Evolutionary conservation across 2,888 invertebrate genomes (phyloP), one percentile per base, ranked within the genome.

Genomic region (Chymomyza amoena): DNA sequence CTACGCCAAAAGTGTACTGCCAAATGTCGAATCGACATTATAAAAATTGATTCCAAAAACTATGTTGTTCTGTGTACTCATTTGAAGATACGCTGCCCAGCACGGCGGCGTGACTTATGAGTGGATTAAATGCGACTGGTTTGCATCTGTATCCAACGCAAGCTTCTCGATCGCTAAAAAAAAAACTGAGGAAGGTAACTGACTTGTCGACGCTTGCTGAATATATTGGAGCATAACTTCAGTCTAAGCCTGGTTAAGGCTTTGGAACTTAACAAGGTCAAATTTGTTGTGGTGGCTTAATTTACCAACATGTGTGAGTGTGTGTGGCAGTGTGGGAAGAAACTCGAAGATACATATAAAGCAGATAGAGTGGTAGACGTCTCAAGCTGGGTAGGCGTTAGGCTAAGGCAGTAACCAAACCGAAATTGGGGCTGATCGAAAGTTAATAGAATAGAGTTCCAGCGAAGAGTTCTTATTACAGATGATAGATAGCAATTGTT

Each of bases 61-160:
- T 32, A 7, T 32, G 32, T 32, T 32, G 32, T 6, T 9, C 32
- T 7, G 32, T 32, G 39, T 45, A 45, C 13, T 45, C 39, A 45
- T 13, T 45, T 45, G 13, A 10, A 4, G 1, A 10, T 45, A 13
- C 39, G 39, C 39, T 45, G 39, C 39, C 39, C 54, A 61, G 61
- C 51, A 70, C 64, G 73, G 75, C 72, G 72, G 73, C 85, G 80
- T 84, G 87, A 83, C 87, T 83, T 83, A 80, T 87, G 85, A 82
- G 74, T 73, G 80, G 70, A 78, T 72, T 75, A 16, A 72, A 84
- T 62, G 57, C 28, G 32, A 59, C 52, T 56, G n/a, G 13, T 9
- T 36, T 4, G 39, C 39, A 45, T 45, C 39, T 45, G 39, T 13
- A 13, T 45, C 13, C 13, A 45, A 45, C 4, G 4, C 13, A 45